Evolutionary conservation across 2,113 vertebrate genomes (phyloP), one percentile per base, ranked within the genome.

Genomic region (Sakesphorus luctuosus): DNA sequence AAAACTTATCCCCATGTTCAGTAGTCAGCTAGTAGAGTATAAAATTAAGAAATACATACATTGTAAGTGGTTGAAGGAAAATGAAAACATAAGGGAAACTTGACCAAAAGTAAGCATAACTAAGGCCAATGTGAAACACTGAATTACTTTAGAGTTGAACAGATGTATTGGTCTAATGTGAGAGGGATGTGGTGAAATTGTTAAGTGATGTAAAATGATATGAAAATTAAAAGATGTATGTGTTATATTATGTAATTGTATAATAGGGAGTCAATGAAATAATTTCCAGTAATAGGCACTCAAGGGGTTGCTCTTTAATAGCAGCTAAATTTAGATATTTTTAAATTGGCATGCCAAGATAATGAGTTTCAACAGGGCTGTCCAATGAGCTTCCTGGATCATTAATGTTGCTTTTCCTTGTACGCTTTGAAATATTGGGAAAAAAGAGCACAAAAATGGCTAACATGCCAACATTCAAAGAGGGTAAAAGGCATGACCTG

Each of bases 401-500:
- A 72, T 91, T 96, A 89, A 67, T 71, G 89, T 49, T 90, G 73
- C 28, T 81, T 94, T 96, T 94, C 94, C 90, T 95, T 18, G 67
- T 89, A 94, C 84, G 73, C 66, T 96, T 81, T 94, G 73, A 71
- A 93, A 77, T 75, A 63, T 33, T 89, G 65, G 44, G n/a, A n/a
- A 86, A 23, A 74, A 90, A 81, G 47, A 87, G 38, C 50, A 92
- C 79, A 90, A 82, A 95, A 93, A 71, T 78, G 84, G 94, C 79
- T 92, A 94, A 95, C 4, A 1, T 90, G 91, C 86, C 93, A 93
- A 50, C 59, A 62, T 89, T 96, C 89, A 93, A 67, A 95, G 73
- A 89, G 76, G 73, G 91, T 95, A 94, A 95, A 93, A 97, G 93
- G 95, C 94, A 92, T 93, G 95, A 96, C 95, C 95, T 95, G 84